These are phyloP conservation scores for Oscheius sp. DNA, from an alignment of 2,888 invertebrate genomes.

Conservation along the genomic window DNA sequence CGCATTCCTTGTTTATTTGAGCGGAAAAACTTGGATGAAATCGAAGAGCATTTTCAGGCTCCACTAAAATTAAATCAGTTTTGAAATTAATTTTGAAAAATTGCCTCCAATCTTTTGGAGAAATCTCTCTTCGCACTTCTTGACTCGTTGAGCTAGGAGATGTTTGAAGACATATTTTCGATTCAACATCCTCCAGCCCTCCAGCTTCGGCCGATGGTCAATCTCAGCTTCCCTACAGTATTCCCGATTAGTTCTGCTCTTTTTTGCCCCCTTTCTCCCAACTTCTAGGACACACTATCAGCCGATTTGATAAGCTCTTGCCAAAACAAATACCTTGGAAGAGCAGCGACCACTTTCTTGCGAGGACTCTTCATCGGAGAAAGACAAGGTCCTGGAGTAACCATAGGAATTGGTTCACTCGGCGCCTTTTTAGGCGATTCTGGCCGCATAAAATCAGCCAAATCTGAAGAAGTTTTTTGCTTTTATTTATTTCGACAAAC, in stretches of 20 bases:
- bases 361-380: slow-evolving; percentile 31
- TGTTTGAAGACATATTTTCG: slow-evolving; percentile 30
- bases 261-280: too few relatives aligned
- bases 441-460: slow-evolving; percentile 14
- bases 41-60: not conserved
- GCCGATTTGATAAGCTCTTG: not conserved
- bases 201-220: slow-evolving; percentile 28
- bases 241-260: not conserved
- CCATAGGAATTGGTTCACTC: slow-evolving; percentile 9
- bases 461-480: slow-evolving; percentile 8
- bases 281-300: too few relatives aligned
- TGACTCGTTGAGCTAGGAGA: slow-evolving; percentile 27
- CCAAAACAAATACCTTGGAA: slow-evolving; percentile 12
- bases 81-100: not conserved
- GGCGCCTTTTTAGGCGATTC: slow-evolving; percentile 6
- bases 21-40: slow-evolving; percentile 26
- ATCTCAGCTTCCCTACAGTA: slow-evolving; percentile 28
- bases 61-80: not conserved
- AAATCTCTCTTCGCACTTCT: slow-evolving; percentile 16
- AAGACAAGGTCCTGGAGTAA: slow-evolving; percentile 9
- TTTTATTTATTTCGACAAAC: not conserved
- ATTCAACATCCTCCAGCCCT: slow-evolving; percentile 36
- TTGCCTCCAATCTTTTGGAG: slow-evolving; percentile 19
- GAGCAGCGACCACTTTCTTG: not conserved
- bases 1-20: slow-evolving; percentile 16